Conservation (phyloP, 2,888 invertebrate species). For the Belgica antarctica region DNA sequence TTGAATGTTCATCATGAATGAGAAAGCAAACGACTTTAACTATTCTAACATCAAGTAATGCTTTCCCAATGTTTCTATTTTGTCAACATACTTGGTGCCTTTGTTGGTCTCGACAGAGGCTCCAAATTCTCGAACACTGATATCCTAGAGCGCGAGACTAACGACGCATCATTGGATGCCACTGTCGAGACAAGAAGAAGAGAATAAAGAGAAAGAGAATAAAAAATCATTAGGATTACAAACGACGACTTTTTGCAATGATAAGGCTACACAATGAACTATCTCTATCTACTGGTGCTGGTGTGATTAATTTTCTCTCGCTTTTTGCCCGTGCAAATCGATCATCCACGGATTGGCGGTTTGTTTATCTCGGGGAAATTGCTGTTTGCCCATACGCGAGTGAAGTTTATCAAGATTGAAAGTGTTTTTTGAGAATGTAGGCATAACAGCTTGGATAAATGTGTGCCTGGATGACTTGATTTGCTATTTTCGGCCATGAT, state of each 20-base stretch:
- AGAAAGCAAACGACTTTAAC: too few species aligned
- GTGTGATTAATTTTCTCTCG: background rate
- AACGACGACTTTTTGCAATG: background rate
- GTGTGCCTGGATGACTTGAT: too few species aligned
- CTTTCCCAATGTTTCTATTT: background rate
- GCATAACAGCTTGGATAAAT: too few species aligned
- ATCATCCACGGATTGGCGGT: too few species aligned
- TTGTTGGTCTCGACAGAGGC: slow-evolving; percentile 54
- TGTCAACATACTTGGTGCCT: slow-evolving; percentile 55
- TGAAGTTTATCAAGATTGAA: too few species aligned
- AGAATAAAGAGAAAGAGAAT: slow-evolving; percentile 29
- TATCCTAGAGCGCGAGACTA: slow-evolving; percentile 52
- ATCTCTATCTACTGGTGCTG: slow-evolving; percentile 6
- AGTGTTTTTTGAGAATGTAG: too few species aligned
- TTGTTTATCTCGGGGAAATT: too few species aligned
- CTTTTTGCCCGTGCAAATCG: too few species aligned
- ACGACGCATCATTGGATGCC: slow-evolving; percentile 52
- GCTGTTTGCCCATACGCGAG: too few species aligned
- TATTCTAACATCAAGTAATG: background rate
- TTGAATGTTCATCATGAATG: too few species aligned
- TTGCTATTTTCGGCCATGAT: too few species aligned
- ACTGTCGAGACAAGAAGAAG: slow-evolving; percentile 50
- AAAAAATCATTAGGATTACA: slow-evolving; percentile 20
- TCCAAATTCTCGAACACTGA: slow-evolving; percentile 55
- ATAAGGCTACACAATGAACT: slow-evolving; percentile 6